phyloP scores from a whole-genome alignment of 2,797 vertebrate species.

The Sternotherus odoratus region DNA sequence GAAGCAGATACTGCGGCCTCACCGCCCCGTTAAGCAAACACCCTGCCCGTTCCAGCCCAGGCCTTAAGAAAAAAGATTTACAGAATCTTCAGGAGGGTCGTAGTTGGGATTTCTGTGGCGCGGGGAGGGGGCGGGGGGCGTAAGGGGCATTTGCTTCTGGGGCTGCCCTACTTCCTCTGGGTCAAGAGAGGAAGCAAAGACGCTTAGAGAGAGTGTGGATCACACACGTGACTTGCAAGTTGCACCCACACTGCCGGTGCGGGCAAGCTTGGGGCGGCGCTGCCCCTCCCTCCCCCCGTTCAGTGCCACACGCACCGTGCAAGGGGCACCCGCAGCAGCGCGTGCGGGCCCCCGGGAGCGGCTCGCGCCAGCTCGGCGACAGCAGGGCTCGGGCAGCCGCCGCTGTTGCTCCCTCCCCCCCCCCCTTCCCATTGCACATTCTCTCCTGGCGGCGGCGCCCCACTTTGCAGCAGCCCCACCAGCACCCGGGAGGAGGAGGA shows the following conservation, averaged over 20 bases:
- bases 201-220: not conserved
- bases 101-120: not conserved
- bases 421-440: conserved; percentile 60
- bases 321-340: conserved; percentile 34
- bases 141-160: not conserved
- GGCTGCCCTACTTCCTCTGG: not conserved
- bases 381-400: not conserved
- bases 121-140: not conserved
- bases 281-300: not conserved
- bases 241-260: fast-evolving
- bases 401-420: not conserved
- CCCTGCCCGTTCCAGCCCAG: too few relatives aligned
- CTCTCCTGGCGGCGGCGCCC: conserved; percentile 79
- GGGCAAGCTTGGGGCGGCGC: not conserved
- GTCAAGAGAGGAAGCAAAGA: not conserved
- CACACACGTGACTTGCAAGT: not conserved
- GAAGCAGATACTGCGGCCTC: not conserved
- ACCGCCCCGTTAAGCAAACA: not conserved
- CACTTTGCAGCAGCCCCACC: conserved; percentile 42
- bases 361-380: conserved; percentile 35
- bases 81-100: too few relatives aligned
- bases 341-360: conserved; percentile 21
- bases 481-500: not conserved
- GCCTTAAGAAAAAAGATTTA: not conserved
- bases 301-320: not conserved